Conservation (phyloP, 2,888 invertebrate species). For the Thymelicus acteon region DNA sequence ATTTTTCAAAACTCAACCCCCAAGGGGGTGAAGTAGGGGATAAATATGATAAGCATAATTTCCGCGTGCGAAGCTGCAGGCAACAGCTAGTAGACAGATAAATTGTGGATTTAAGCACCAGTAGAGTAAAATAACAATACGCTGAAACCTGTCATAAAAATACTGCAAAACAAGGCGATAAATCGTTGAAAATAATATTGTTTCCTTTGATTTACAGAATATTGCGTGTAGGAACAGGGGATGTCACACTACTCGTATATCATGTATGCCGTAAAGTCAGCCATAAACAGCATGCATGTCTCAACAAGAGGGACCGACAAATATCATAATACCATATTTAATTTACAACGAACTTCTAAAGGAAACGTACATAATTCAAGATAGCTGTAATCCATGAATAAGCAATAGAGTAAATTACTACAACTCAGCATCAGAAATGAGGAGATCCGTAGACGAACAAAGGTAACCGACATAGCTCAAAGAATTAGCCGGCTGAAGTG, state of each 20-base stretch:
- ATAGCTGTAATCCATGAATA: too few relatives aligned
- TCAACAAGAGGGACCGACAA: slow-evolving; percentile 66
- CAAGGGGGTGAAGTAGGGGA: too few relatives aligned
- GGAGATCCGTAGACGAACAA: too few relatives aligned
- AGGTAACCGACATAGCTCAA: too few relatives aligned
- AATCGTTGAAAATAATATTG: slow-evolving; percentile 32
- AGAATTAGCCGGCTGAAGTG: too few relatives aligned
- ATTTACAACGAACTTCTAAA: background rate
- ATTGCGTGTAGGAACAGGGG: slow-evolving; percentile 24
- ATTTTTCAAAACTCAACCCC: too few relatives aligned
- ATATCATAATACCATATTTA: slow-evolving; percentile 48
- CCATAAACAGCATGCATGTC: slow-evolving; percentile 66
- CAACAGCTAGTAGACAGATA: too few relatives aligned
- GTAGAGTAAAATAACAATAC: background rate
- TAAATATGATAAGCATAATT: too few relatives aligned
- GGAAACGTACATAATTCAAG: too few relatives aligned
- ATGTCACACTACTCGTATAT: slow-evolving; percentile 29
- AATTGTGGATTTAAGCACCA: background rate
- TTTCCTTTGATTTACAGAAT: slow-evolving; percentile 36
- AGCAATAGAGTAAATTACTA: too few relatives aligned
- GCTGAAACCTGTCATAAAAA: slow-evolving; percentile 32
- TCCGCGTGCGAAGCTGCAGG: too few relatives aligned
- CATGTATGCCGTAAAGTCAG: slow-evolving; percentile 20
- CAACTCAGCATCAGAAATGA: too few relatives aligned
- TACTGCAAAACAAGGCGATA: slow-evolving; percentile 23